These are phyloP conservation scores for Bubalus kerabau DNA, from an alignment of 2,113 vertebrate species.

Conservation along the genomic window DNA sequence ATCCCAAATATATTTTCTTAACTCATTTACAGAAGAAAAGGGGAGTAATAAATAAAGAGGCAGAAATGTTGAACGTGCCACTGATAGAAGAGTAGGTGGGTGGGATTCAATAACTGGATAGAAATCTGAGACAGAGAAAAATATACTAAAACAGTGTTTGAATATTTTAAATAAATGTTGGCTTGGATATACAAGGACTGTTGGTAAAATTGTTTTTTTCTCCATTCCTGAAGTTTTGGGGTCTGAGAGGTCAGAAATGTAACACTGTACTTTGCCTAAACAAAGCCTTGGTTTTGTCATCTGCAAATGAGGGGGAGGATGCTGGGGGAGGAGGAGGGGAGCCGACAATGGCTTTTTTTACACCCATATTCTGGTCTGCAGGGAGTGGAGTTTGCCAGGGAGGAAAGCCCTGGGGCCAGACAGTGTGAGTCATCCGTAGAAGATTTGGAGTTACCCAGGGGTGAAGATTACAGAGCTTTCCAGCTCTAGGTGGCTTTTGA, in stretches of 20 bases:
- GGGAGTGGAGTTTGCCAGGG: not conserved
- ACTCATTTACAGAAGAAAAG: not conserved
- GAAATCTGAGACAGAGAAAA: not conserved
- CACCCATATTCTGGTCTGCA: not conserved
- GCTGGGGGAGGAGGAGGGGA: not conserved
- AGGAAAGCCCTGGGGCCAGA: not conserved
- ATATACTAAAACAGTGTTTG: not conserved
- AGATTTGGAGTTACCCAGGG: not conserved
- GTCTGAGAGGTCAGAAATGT: constrained; percentile 18
- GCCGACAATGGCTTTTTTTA: not conserved
- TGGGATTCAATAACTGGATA: not conserved
- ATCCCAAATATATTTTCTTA: not conserved
- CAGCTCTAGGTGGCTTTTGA: not conserved
- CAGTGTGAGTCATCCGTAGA: not conserved
- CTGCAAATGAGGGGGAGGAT: not conserved
- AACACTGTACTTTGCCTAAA: constrained; percentile 18
- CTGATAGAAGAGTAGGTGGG: not conserved
- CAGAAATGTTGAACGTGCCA: not conserved
- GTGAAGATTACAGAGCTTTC: not conserved
- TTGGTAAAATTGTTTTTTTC: not conserved
- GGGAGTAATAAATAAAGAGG: not conserved
- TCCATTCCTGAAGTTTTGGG: constrained; percentile 27
- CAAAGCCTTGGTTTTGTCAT: constrained; percentile 39
- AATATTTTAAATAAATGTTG: constrained; percentile 14
- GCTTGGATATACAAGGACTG: not conserved